These are phyloP conservation scores for Xestia c-nigrum DNA, from an alignment of 2,888 invertebrate genomes.

Conservation along the genomic window DNA sequence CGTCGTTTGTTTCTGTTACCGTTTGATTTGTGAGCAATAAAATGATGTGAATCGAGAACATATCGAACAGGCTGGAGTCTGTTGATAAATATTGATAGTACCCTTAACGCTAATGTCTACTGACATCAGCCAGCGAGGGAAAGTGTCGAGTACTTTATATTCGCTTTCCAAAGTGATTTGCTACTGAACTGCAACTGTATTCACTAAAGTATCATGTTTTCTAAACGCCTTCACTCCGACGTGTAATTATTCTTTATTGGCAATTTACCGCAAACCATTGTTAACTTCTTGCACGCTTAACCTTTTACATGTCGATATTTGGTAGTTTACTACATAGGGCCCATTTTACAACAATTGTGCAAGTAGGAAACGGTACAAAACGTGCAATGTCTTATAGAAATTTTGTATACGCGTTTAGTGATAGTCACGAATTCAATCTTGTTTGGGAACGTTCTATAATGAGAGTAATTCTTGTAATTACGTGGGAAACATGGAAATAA, in stretches of 20 bases:
- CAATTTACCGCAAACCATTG: constrained; percentile 32
- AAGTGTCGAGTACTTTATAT: constrained; percentile 70
- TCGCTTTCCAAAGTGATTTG: constrained; percentile 72
- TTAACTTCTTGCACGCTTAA: constrained; percentile 44
- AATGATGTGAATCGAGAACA: constrained; percentile 61
- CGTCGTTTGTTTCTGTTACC: constrained; percentile 49
- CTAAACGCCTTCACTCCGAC: constrained; percentile 29
- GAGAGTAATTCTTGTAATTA: constrained; percentile 67
- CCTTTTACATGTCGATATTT: constrained; percentile 61
- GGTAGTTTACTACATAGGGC: constrained; percentile 46
- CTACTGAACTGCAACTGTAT: constrained; percentile 56
- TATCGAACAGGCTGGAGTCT: constrained; percentile 56
- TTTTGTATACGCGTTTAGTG: constrained; percentile 73
- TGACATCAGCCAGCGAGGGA: constrained; percentile 65
- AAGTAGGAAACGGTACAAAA: constrained; percentile 70
- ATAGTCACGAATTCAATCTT: constrained; percentile 79
- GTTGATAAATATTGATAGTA: constrained; percentile 66
- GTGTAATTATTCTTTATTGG: constrained; percentile 53
- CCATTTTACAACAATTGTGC: constrained; percentile 64
- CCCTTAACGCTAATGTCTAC: constrained; percentile 65
- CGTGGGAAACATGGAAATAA: constrained; percentile 65
- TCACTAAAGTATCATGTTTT: constrained; percentile 47
- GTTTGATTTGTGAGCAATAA: constrained; percentile 60
- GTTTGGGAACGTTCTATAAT: constrained; percentile 66
- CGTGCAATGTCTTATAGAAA: constrained; percentile 72